Evolutionary conservation across 2,888 invertebrate species (phyloP), one percentile per base, ranked within the genome.

Genomic region (Latheticus oryzae): DNA sequence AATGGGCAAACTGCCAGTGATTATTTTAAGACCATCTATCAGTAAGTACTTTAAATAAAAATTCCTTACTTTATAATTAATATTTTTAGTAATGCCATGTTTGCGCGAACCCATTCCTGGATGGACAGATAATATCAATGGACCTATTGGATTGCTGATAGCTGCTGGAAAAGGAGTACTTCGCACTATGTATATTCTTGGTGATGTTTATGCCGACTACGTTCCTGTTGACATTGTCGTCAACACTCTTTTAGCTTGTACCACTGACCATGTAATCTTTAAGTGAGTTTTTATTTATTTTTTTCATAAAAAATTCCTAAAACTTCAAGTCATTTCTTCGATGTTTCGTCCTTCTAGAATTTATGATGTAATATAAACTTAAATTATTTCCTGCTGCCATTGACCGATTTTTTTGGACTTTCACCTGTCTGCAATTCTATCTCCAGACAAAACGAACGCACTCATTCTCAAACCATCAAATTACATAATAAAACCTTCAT

Each of bases 71-170:
- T 28, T 9, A 5, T 28, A 4, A 5, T 28, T 28, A n/a, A 33
- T n/a, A n/a, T 19, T 32, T 70, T 12, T 71, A 86, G 90, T 97
- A 11, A 92, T 95, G 56, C 95, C 95, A 1, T 84, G 91, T 33
- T 91, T 89, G 90, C 87, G 86, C 70, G 91, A 91, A 58, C 93
- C 93, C 0, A 73, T 91, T 0, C 91, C 91, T 0, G 95, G 92
- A 3, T 92, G 95, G 95, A 93, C 93, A 0, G 95, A 96, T 75
- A 96, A 95, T 70, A 89, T 93, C 54, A 95, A 95, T 71, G 95
- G 95, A 8, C 94, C 95, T 0, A 89, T 90, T 1, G 95, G 95
- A 3, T 80, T 93, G 1, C 79, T 95, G 2, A 91, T 88, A 47
- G 88, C 87, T 2, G 91, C 91, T 4, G 93, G 94, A 3, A 95